These are phyloP conservation scores for Casuarius casuarius DNA, from an alignment of 2,113 vertebrate species.

Conservation along the genomic window DNA sequence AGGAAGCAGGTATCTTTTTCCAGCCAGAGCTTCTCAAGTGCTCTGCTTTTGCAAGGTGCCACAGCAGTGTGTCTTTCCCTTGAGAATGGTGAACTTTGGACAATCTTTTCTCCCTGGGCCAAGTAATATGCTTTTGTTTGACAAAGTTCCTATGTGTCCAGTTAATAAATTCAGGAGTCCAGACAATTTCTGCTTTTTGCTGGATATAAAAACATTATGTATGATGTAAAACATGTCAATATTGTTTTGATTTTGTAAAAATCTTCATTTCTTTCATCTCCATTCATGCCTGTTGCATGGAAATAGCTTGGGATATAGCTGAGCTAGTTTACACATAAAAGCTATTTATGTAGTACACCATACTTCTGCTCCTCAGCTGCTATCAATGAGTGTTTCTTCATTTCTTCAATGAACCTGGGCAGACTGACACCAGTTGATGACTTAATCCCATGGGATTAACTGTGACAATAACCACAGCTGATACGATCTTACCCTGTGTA, in stretches of 20 bases:
- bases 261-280: neutral
- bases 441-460: slow-evolving; percentile 16
- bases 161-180: neutral
- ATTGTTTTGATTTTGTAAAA: neutral
- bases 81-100: neutral
- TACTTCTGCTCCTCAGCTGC: neutral
- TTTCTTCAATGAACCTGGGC: neutral
- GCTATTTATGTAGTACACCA: neutral
- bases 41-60: neutral
- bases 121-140: neutral
- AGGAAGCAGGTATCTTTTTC: neutral
- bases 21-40: neutral
- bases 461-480: slow-evolving; percentile 1
- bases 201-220: neutral
- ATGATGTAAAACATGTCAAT: neutral
- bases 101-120: neutral
- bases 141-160: neutral
- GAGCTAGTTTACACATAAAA: neutral
- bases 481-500: neutral
- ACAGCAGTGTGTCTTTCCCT: neutral
- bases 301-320: neutral
- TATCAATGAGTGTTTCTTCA: neutral
- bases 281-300: neutral
- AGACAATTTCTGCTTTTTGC: neutral
- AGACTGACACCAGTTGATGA: neutral